Conservation (phyloP, 2,888 invertebrate genomes). For the Nemurella pictetii region DNA sequence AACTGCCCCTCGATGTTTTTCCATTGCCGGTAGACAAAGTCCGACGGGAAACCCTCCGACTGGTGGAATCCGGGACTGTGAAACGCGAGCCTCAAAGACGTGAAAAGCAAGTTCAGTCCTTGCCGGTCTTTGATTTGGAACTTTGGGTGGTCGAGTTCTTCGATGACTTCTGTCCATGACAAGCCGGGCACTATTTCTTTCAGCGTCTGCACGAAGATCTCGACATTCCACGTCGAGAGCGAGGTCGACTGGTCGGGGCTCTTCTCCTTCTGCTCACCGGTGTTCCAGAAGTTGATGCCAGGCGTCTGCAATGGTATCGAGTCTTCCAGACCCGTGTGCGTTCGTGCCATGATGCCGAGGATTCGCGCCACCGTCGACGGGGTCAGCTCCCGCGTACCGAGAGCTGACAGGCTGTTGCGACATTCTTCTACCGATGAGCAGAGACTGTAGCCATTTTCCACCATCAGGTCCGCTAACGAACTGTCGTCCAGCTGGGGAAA, state of each 20-base stretch:
- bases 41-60: slow-evolving; percentile 79
- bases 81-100: slow-evolving; percentile 78
- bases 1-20: slow-evolving; percentile 91
- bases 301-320: slow-evolving; percentile 59
- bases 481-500: slow-evolving; percentile 61
- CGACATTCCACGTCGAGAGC: slow-evolving; percentile 83
- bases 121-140: slow-evolving; percentile 86
- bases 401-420: slow-evolving; percentile 78
- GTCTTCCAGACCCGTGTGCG: slow-evolving; percentile 75
- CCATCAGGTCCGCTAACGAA: slow-evolving; percentile 82
- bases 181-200: slow-evolving; percentile 85
- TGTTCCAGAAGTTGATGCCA: slow-evolving; percentile 45
- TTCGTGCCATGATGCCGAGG: slow-evolving; percentile 83
- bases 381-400: slow-evolving; percentile 79
- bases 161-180: slow-evolving; percentile 91
- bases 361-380: slow-evolving; percentile 83
- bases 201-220: slow-evolving; percentile 89
- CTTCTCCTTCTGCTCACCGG: slow-evolving; percentile 59
- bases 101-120: slow-evolving; percentile 80
- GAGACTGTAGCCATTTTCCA: slow-evolving; percentile 90
- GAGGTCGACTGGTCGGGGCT: slow-evolving; percentile 40
- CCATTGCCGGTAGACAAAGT: slow-evolving; percentile 89
- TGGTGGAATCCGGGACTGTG: slow-evolving; percentile 72
- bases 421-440: slow-evolving; percentile 87
- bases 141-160: slow-evolving; percentile 88